phyloP scores from a whole-genome alignment of 1,140 invertebrate genomes.

The Dolichoris vasculosae region DNA sequence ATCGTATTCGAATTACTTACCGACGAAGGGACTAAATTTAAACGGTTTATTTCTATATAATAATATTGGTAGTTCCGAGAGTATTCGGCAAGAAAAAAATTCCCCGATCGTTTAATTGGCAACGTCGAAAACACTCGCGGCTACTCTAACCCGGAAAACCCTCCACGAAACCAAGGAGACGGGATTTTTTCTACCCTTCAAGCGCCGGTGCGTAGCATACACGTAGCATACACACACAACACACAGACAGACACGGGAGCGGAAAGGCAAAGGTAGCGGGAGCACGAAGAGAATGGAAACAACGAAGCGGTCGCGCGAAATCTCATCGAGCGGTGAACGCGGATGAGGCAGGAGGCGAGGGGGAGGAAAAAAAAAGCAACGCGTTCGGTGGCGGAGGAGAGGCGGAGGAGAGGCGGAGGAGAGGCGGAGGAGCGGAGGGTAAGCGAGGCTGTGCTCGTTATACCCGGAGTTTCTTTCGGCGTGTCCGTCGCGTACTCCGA shows the following conservation, averaged over 20 bases:
- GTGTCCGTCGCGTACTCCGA: neutral
- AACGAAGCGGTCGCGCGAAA: conserved; percentile 10
- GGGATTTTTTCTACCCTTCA: neutral
- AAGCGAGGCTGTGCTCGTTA: neutral
- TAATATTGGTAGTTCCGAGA: no score
- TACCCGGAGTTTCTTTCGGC: neutral
- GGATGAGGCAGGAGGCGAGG: no score
- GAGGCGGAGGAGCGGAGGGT: neutral
- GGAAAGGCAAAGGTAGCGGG: neutral
- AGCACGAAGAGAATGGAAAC: neutral
- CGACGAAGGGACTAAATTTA: no score
- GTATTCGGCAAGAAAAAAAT: neutral
- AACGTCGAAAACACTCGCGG: no score
- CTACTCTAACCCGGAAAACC: neutral
- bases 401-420: neutral
- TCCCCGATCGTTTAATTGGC: neutral
- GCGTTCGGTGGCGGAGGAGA: neutral
- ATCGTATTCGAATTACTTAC: neutral
- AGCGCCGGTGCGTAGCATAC: no score
- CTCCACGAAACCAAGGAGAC: neutral
- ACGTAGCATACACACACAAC: neutral
- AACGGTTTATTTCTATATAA: no score
- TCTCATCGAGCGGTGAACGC: neutral
- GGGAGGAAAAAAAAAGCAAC: neutral
- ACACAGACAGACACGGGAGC: neutral